Percentiles rank a stretch among this genome's conserved stretches.
Evolutionary conservation across 2,797 vertebrate genomes (phyloP).

Genomic region (Xiphophorus birchmanni): DNA sequence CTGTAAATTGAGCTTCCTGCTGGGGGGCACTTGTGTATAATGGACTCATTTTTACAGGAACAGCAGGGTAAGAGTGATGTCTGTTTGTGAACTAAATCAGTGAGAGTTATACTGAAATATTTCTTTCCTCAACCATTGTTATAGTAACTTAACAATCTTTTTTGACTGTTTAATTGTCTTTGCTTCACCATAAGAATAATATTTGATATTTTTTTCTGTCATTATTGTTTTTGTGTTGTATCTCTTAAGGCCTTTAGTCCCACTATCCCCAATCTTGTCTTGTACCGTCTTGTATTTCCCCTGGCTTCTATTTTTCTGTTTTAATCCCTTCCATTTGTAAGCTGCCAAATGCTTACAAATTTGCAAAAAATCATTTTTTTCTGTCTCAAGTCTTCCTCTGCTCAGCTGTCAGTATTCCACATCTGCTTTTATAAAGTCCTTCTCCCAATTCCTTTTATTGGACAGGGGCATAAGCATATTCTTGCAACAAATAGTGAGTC

Average conservation of each 20-base stretch:
- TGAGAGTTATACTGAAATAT: conserved; percentile 8
- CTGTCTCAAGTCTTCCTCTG: conserved; percentile 27
- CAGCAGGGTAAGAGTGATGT: conserved; percentile 20
- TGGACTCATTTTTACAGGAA: conserved; percentile 45
- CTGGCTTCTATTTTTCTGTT: conserved; percentile 41
- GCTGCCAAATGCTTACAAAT: conserved; percentile 7
- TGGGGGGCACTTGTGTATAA: conserved; percentile 29
- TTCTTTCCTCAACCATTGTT: conserved; percentile 7
- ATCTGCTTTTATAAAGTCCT: conserved; percentile 8
- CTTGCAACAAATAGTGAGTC: background rate
- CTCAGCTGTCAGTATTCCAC: conserved; percentile 17
- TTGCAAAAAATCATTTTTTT: conserved; percentile 2
- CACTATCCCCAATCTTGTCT: conserved; percentile 26
- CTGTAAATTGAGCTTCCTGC: conserved; percentile 32
- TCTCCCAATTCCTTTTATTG: background rate
- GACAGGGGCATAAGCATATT: background rate
- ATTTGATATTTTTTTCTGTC: conserved; percentile 2
- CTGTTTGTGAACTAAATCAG: conserved; percentile 23
- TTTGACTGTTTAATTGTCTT: conserved; percentile 8
- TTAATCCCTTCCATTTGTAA: conserved; percentile 19
- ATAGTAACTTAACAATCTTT: conserved; percentile 9
- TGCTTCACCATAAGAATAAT: background rate
- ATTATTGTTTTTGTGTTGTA: background rate
- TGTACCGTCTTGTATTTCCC: background rate
- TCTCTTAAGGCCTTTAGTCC: conserved; percentile 13